A percentile compares a stretch with the other conserved stretches of the same genome.
These are phyloP conservation scores for Zaprionus bogoriensis DNA, from an alignment of 2,888 invertebrate species.

Conservation along the genomic window DNA sequence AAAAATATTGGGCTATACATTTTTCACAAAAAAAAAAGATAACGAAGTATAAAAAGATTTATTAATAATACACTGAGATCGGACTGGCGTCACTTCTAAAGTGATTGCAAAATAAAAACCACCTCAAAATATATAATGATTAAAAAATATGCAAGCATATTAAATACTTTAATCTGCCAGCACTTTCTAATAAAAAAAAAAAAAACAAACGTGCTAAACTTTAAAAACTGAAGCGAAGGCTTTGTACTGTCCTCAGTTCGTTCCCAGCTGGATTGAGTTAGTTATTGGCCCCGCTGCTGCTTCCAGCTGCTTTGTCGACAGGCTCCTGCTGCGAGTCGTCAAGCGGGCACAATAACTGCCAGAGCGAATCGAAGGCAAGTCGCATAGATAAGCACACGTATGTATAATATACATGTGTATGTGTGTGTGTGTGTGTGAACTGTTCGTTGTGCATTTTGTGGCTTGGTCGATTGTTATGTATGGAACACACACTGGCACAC, in stretches of 20 bases:
- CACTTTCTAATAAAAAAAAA: no score
- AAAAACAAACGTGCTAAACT: neutral
- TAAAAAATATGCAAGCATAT: no score
- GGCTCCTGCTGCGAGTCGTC: neutral
- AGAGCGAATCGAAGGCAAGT: neutral
- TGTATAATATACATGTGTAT: neutral
- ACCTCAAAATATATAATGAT: no score
- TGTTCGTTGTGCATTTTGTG: slow-evolving; percentile 29
- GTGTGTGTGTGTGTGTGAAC: neutral
- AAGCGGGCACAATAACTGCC: neutral
- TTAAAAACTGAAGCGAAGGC: neutral
- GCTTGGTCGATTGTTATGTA: slow-evolving; percentile 22
- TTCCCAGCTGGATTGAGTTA: slow-evolving; percentile 24
- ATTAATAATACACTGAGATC: no score
- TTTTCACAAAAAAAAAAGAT: no score
- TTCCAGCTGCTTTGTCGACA: neutral
- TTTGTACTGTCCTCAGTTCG: slow-evolving; percentile 31
- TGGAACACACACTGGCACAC: slow-evolving; percentile 12
- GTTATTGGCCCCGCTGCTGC: slow-evolving; percentile 19
- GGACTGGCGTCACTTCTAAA: no score
- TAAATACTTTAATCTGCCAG: no score
- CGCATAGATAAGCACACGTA: slow-evolving; percentile 3
- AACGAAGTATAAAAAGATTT: no score
- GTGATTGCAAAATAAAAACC: no score
- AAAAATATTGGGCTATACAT: no score